Evolutionary conservation across 2,797 vertebrate species (phyloP), one percentile per base, ranked within the genome.

Genomic region (Typhlichthys subterraneus): DNA sequence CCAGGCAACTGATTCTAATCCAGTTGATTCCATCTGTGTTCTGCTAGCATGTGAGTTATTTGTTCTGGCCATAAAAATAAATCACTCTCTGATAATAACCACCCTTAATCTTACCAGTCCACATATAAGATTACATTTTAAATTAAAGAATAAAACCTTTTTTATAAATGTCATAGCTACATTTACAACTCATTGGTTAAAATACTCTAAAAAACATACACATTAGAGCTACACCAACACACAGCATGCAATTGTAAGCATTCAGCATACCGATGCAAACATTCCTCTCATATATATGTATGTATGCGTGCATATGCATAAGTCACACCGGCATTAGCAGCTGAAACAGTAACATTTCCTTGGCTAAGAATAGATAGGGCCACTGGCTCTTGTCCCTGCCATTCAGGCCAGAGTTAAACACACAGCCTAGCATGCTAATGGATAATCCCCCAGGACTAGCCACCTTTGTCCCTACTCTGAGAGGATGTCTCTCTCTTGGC

Each of bases 281-380:
- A 67, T 70, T 57, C 70, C 60, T 63, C 72, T 75, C 73, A 85
- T 85, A 77, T 81, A 67, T 77, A 87, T 88, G 84, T 61, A 87
- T 87, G 59, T 85, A 81, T 88, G 81, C 63, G 19, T 78, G 66
- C 68, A 70, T 84, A 82, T 89, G 80, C 81, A 80, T 79, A 86
- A 87, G 79, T 89, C 86, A 80, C 77, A 69, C 2, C 42, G 31
- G 85, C 76, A 81, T 88, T 84, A 89, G 86, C 84, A 89, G 87
- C 88, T 90, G 90, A 90, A 90, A 91, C 90, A 90, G 88, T 88
- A 89, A 88, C 89, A 90, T 87, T 91, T 90, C 84, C 88, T 77
- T 76, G 83, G 71, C 68, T 77, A 80, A 90, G 86, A 91, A 89
- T 81, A 82, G 85, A 50, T 69, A n/a, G 15, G 81, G 88, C 68